Evolutionary conservation across 2,113 vertebrate species (phyloP).

Genomic region (Corythornis madagascariensis): DNA sequence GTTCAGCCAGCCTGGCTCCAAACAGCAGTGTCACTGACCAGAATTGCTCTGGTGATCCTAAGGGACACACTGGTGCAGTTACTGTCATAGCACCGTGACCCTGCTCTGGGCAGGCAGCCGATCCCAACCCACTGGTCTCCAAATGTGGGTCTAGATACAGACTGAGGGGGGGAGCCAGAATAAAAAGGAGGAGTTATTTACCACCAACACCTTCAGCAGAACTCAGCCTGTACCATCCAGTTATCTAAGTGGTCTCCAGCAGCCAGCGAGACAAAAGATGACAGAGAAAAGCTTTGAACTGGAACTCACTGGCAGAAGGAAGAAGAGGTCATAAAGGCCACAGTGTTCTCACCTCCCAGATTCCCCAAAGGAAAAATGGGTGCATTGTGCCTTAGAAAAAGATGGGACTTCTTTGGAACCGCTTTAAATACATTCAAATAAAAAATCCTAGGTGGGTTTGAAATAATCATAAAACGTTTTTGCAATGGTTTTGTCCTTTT

Average conservation of each 20-base stretch:
- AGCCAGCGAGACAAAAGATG: neutral
- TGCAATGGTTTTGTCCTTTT: neutral
- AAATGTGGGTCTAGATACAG: neutral
- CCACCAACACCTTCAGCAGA: neutral
- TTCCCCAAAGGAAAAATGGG: neutral
- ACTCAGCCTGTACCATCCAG: neutral
- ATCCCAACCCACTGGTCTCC: neutral
- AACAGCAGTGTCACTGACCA: neutral
- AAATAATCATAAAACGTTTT: neutral
- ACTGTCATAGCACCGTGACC: neutral
- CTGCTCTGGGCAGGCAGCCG: neutral
- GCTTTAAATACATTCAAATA: neutral
- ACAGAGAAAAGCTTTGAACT: neutral
- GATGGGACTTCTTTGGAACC: neutral
- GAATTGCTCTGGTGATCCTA: neutral
- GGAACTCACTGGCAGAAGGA: neutral
- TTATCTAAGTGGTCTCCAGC: neutral
- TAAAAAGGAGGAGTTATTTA: neutral
- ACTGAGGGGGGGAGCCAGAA: neutral
- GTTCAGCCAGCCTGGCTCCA: neutral
- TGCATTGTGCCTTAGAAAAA: neutral
- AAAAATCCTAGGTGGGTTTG: neutral
- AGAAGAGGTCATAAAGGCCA: fast-evolving
- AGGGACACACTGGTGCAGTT: neutral
- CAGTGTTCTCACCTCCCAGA: neutral